Evolutionary conservation across 2,113 vertebrate genomes (phyloP).

Genomic region (Hemichromis elongatus): DNA sequence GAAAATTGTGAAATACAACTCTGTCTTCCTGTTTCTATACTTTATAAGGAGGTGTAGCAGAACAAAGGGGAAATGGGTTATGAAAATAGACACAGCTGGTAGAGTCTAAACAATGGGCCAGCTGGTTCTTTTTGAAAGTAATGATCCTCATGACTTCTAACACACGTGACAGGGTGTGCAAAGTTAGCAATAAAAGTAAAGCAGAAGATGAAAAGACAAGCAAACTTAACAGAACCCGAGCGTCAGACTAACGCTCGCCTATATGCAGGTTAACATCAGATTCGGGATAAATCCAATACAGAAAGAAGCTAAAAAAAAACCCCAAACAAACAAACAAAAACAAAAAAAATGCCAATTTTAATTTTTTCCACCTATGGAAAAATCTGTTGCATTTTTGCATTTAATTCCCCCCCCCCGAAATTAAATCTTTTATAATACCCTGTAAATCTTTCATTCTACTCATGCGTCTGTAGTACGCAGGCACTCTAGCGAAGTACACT

Average conservation of each 20-base stretch:
- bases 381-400: neutral
- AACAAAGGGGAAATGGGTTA: slow-evolving; percentile 75
- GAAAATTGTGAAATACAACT: slow-evolving; percentile 63
- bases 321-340: neutral
- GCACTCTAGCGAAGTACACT: slow-evolving; percentile 33
- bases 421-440: neutral
- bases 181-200: slow-evolving; percentile 61
- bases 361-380: neutral
- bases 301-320: neutral
- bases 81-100: slow-evolving; percentile 78
- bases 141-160: slow-evolving; percentile 55
- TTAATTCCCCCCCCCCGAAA: neutral
- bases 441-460: neutral
- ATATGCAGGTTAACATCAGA: neutral
- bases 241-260: slow-evolving; percentile 31
- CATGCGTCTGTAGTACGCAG: neutral
- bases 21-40: slow-evolving; percentile 56
- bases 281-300: neutral
- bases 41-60: slow-evolving; percentile 60
- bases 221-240: slow-evolving; percentile 2
- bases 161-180: slow-evolving; percentile 44
- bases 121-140: slow-evolving; percentile 71
- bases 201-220: slow-evolving; percentile 55
- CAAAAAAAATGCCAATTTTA: neutral
- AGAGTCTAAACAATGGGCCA: slow-evolving; percentile 72